phyloP scores from a whole-genome alignment of 2,113 vertebrate species.

The Albula glossodonta region DNA sequence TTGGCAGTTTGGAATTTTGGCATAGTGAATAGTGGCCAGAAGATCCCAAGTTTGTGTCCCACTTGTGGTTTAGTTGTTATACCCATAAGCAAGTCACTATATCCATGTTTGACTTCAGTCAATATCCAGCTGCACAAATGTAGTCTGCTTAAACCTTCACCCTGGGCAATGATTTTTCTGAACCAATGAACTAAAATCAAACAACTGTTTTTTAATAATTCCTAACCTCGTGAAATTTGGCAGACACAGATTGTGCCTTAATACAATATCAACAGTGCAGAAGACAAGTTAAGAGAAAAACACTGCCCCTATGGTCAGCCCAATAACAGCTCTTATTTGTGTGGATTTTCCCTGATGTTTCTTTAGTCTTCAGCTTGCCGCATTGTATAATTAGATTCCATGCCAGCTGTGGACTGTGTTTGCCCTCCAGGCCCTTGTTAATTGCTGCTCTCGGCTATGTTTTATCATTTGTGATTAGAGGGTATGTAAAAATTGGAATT shows the following conservation, averaged over 20 bases:
- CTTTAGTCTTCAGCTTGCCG: background rate
- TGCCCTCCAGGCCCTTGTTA: slow-evolving; percentile 3
- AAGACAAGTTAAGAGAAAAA: background rate
- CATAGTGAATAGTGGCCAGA: background rate
- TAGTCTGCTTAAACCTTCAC: background rate
- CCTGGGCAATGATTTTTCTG: background rate
- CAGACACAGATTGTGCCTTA: background rate
- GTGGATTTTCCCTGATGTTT: slow-evolving; percentile 3
- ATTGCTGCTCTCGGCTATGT: slow-evolving; percentile 6
- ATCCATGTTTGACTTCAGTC: background rate
- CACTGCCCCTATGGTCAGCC: slow-evolving; percentile 6
- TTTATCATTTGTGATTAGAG: slow-evolving; percentile 7
- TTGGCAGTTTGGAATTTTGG: background rate
- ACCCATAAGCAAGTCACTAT: background rate
- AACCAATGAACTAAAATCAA: background rate
- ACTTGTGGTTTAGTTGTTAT: background rate
- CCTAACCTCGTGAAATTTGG: background rate
- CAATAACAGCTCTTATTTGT: slow-evolving; percentile 7
- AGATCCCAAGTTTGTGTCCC: background rate
- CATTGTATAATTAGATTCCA: slow-evolving; percentile 9
- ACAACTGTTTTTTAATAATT: background rate
- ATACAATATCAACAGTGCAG: background rate
- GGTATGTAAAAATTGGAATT: slow-evolving; percentile 6
- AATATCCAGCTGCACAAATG: background rate
- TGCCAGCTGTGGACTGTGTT: slow-evolving; percentile 3